These are phyloP conservation scores for Acanthochromis polyacanthus DNA, from an alignment of 2,113 vertebrate species.

Conservation along the genomic window DNA sequence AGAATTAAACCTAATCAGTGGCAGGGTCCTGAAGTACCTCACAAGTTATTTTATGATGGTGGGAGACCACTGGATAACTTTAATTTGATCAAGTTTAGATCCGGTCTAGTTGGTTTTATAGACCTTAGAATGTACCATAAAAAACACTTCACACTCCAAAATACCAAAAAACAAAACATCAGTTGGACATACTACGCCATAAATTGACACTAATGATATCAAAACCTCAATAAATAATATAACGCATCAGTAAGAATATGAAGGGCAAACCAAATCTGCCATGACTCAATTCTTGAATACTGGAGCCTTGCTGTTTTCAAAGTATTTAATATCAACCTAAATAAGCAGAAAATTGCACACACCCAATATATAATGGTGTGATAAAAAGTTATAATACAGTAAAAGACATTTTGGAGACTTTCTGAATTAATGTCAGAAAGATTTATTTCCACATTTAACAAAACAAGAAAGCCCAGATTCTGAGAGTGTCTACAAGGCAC, in stretches of 20 bases:
- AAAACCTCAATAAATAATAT: conserved; percentile 15
- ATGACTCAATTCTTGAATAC: background rate
- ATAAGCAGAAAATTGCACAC: conserved; percentile 32
- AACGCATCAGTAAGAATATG: conserved; percentile 30
- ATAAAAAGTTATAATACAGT: conserved; percentile 21
- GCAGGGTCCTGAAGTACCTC: conserved; percentile 11
- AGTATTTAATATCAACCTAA: conserved; percentile 29
- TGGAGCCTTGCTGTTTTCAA: conserved; percentile 10
- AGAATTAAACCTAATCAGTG: conserved; percentile 12
- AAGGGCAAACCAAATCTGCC: conserved; percentile 25
- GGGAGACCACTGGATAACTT: conserved; percentile 46
- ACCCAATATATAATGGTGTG: conserved; percentile 22
- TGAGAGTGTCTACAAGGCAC: background rate
- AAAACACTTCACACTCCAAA: background rate
- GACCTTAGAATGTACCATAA: conserved; percentile 23
- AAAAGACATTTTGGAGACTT: conserved; percentile 26
- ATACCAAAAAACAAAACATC: background rate
- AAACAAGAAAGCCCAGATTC: background rate
- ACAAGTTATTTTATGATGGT: conserved; percentile 35
- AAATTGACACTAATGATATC: conserved; percentile 29
- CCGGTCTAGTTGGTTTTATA: conserved; percentile 52
- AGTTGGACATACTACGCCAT: background rate
- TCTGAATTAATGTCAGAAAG: conserved; percentile 17
- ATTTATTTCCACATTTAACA: conserved; percentile 9
- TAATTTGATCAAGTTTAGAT: conserved; percentile 38